A percentile compares a stretch with the other conserved stretches of the same genome.
Conservation (phyloP, 2,113 vertebrate species). For the Perca flavescens region DNA sequence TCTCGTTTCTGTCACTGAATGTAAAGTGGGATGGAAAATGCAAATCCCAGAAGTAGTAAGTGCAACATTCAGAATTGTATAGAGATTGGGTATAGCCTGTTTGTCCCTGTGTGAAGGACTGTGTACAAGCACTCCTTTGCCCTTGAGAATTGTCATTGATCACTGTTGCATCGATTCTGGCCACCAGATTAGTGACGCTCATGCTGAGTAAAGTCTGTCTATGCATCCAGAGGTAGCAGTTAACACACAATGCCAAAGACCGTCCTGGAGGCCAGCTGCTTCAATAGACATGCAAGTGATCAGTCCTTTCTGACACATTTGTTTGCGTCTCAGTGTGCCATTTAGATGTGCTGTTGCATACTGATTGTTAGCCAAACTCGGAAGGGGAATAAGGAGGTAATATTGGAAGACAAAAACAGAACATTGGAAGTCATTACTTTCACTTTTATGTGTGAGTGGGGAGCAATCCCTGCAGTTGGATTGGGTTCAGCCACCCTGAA, state of each 20-base stretch:
- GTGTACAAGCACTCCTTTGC: conserved; percentile 1
- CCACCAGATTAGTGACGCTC: conserved; percentile 24
- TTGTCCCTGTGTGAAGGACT: conserved; percentile 24
- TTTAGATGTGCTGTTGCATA: conserved; percentile 28
- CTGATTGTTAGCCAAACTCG: not conserved
- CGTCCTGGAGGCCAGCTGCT: conserved; percentile 16
- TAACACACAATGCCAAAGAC: conserved; percentile 64
- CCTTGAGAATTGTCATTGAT: conserved; percentile 54
- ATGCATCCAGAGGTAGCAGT: conserved; percentile 65
- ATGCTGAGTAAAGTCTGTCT: conserved; percentile 50
- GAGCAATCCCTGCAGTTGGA: conserved; percentile 4
- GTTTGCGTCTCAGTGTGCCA: conserved; percentile 24
- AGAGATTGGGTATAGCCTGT: not conserved
- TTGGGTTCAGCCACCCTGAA: conserved; percentile 33
- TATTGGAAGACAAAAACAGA: conserved; percentile 4
- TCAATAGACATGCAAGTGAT: conserved; percentile 13
- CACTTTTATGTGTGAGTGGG: conserved; percentile 14
- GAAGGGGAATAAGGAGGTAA: not conserved
- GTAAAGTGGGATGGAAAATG: conserved; percentile 12
- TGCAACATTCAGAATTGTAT: conserved; percentile 20
- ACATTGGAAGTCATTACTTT: conserved; percentile 34
- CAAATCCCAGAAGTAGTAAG: conserved; percentile 13
- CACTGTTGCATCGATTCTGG: conserved; percentile 36
- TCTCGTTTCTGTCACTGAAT: conserved; percentile 22
- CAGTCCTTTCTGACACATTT: not conserved